These are phyloP conservation scores for Odontamblyopus lacepedii DNA, from an alignment of 2,797 vertebrate species.

Conservation along the genomic window DNA sequence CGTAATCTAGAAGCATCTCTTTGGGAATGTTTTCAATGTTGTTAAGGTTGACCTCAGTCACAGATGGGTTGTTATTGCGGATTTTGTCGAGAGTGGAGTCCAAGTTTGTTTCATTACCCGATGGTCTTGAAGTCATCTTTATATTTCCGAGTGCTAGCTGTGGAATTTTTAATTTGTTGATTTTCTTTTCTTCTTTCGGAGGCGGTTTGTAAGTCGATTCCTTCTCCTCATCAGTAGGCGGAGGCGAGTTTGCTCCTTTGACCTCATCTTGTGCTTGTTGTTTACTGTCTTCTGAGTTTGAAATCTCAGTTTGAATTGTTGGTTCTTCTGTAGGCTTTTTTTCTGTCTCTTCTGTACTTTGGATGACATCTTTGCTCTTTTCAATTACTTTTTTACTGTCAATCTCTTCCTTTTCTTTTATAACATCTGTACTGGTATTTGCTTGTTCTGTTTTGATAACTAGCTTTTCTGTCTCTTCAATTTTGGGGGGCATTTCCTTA, in stretches of 20 bases:
- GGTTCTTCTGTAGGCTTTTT: constrained; percentile 6
- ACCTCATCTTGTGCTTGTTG: constrained; percentile 17
- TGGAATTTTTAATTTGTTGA: constrained; percentile 89
- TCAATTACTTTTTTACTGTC: constrained; percentile 26
- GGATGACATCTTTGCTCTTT: constrained; percentile 22
- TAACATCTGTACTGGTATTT: constrained; percentile 17
- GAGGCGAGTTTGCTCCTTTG: constrained; percentile 27
- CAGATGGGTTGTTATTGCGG: constrained; percentile 83
- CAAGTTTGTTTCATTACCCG: constrained; percentile 95
- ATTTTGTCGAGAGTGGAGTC: constrained; percentile 89
- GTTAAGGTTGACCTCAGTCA: constrained; percentile 96
- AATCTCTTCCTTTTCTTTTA: constrained; percentile 24
- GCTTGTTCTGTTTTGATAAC: constrained; percentile 30
- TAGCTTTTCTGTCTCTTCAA: constrained; percentile 38
- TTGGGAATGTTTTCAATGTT: constrained; percentile 98
- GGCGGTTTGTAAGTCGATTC: constrained; percentile 56
- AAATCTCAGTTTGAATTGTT: constrained; percentile 14
- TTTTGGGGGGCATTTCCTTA: constrained; percentile 33
- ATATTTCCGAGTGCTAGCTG: constrained; percentile 87
- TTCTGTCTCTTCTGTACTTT: no score
- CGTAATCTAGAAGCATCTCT: constrained; percentile 93
- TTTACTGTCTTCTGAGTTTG: constrained; percentile 11
- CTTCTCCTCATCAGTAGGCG: constrained; percentile 19
- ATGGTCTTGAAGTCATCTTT: constrained; percentile 93
- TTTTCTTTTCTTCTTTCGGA: constrained; percentile 81